These are phyloP conservation scores for Acanthurus leucopareius DNA, from an alignment of 2,797 vertebrate genomes.

Conservation along the genomic window DNA sequence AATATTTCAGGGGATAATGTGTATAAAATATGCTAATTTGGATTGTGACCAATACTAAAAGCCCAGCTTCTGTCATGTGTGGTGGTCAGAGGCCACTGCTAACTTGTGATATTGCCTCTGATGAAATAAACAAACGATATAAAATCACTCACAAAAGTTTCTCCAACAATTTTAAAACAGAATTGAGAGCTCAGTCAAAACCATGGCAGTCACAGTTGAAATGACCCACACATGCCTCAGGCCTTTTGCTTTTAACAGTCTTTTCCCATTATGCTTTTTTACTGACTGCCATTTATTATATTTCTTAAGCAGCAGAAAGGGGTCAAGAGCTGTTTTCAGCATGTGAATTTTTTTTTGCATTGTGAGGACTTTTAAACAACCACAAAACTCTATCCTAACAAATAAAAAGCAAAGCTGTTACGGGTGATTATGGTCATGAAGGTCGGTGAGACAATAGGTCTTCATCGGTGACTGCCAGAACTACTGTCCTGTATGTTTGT, in stretches of 20 bases:
- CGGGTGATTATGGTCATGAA: conserved; percentile 37
- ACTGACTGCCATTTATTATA: conserved; percentile 38
- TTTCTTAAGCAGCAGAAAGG: conserved; percentile 34
- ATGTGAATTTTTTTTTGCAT: conserved; percentile 27
- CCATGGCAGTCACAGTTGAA: neutral
- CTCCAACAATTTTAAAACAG: conserved; percentile 7
- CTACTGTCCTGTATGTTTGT: conserved; percentile 9
- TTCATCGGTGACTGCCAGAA: conserved; percentile 50
- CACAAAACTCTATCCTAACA: conserved; percentile 42
- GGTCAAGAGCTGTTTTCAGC: conserved; percentile 37
- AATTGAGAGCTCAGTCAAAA: conserved; percentile 12
- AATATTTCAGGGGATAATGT: neutral
- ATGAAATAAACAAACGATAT: conserved; percentile 11
- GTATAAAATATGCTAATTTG: neutral
- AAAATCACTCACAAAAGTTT: neutral
- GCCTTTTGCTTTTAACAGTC: conserved; percentile 30
- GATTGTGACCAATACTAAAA: neutral
- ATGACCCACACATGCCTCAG: conserved; percentile 24
- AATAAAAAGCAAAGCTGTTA: conserved; percentile 39
- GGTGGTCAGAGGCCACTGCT: neutral
- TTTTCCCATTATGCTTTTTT: conserved; percentile 20
- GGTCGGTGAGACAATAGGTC: conserved; percentile 54
- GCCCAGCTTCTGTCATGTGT: neutral
- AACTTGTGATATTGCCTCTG: neutral
- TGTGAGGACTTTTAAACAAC: conserved; percentile 46